phyloP scores from a whole-genome alignment of 2,888 invertebrate species.

The Spicauda simplicius region DNA sequence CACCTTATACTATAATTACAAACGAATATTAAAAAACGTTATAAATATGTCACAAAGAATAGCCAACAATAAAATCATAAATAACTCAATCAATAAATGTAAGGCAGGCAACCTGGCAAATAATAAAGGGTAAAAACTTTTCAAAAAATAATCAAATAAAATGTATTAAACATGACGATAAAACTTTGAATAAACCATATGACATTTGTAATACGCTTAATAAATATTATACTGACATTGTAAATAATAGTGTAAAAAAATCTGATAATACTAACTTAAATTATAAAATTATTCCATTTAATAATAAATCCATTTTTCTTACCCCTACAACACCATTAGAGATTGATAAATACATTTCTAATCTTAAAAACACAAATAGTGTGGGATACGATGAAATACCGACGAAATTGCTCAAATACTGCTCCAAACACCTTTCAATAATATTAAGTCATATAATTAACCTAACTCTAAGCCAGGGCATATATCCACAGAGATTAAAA shows the following conservation, averaged over 20 bases:
- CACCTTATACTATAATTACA: background rate
- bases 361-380: slow-evolving; percentile 29
- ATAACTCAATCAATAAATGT: slow-evolving; percentile 27
- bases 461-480: slow-evolving; percentile 13
- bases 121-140: slow-evolving; percentile 18
- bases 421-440: background rate
- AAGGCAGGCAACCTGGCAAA: slow-evolving; percentile 23
- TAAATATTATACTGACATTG: slow-evolving; percentile 8
- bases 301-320: slow-evolving; percentile 18
- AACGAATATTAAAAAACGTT: background rate
- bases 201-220: slow-evolving; percentile 22
- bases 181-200: background rate
- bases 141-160: background rate
- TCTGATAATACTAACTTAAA: background rate
- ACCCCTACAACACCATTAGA: slow-evolving; percentile 20
- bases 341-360: slow-evolving; percentile 5
- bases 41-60: slow-evolving; percentile 1
- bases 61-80: slow-evolving; percentile 8
- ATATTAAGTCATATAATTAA: slow-evolving; percentile 23
- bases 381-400: slow-evolving; percentile 20
- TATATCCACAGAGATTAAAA: slow-evolving; percentile 18
- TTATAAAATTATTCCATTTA: slow-evolving; percentile 3
- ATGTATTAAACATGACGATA: background rate
- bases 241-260: slow-evolving; percentile 2
- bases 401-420: slow-evolving; percentile 1